These are phyloP conservation scores for Pseudobourletiella spinata DNA, from an alignment of 1,140 invertebrate species.

Conservation along the genomic window DNA sequence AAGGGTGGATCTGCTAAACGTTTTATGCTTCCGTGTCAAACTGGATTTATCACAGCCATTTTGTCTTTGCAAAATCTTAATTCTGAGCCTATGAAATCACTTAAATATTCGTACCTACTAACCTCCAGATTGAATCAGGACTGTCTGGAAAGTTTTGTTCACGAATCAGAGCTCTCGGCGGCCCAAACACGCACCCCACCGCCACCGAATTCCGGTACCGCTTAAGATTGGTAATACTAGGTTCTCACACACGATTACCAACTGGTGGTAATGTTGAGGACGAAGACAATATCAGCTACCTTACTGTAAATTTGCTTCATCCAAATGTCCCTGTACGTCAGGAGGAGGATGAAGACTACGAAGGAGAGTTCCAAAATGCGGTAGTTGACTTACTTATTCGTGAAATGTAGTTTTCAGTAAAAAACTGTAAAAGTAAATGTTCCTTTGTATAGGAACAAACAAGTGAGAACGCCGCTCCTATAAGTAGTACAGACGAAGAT, in stretches of 20 bases:
- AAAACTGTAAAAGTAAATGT: too few relatives aligned
- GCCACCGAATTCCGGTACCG: conserved; percentile 22
- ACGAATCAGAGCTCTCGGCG: conserved; percentile 18
- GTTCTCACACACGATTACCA: neutral
- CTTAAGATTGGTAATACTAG: conserved; percentile 23
- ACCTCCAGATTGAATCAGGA: conserved; percentile 30
- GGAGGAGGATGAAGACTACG: too few relatives aligned
- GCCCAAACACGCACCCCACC: conserved; percentile 13
- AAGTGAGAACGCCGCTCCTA: too few relatives aligned
- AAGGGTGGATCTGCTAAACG: neutral
- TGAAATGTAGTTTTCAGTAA: too few relatives aligned
- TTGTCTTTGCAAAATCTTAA: too few relatives aligned
- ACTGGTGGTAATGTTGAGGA: neutral
- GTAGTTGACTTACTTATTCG: too few relatives aligned
- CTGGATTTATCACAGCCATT: conserved; percentile 24
- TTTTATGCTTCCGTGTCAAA: conserved; percentile 22
- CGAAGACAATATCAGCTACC: too few relatives aligned
- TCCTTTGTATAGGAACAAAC: too few relatives aligned
- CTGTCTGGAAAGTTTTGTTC: conserved; percentile 31
- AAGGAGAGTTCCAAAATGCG: too few relatives aligned
- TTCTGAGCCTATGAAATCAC: conserved; percentile 19
- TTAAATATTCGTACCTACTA: conserved; percentile 20
- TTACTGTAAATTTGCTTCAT: too few relatives aligned
- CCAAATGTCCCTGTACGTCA: too few relatives aligned
- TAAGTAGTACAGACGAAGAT: too few relatives aligned